Evolutionary conservation across 2,888 invertebrate species (phyloP).

Genomic region (Meteorus cinctellus): DNA sequence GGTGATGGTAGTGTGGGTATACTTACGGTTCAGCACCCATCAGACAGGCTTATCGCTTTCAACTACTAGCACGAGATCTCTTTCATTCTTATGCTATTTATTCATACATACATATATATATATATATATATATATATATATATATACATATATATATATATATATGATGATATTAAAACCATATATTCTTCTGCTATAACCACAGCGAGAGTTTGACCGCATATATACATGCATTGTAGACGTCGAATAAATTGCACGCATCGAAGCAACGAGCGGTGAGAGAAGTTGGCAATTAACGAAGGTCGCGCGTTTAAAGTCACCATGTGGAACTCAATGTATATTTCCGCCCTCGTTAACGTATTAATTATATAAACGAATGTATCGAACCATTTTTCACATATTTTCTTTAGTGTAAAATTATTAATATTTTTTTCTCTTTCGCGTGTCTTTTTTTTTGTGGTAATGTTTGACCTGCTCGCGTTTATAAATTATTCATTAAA

Average conservation of each 20-base stretch:
- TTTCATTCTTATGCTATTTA: constrained; percentile 12
- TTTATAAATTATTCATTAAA: constrained; percentile 7
- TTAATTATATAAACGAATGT: constrained; percentile 39
- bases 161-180: background rate
- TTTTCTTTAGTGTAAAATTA: background rate
- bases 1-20: background rate
- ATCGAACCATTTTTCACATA: constrained; percentile 20
- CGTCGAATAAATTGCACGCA: constrained; percentile 44
- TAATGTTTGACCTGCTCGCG: background rate
- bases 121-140: no score
- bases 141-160: no score
- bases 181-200: background rate
- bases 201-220: background rate
- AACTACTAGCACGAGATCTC: constrained; percentile 9
- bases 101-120: constrained; percentile 1
- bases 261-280: constrained; percentile 27
- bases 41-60: constrained; percentile 30
- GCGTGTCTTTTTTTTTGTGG: constrained; percentile 2
- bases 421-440: background rate
- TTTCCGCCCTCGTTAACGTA: constrained; percentile 41
- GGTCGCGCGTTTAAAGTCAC: constrained; percentile 30
- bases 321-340: constrained; percentile 33
- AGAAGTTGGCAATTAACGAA: constrained; percentile 41
- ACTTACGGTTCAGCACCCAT: constrained; percentile 35
- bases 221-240: constrained; percentile 1